A percentile compares a stretch with the other conserved stretches of the same genome.
These are phyloP conservation scores for Emmelina monodactyla DNA, from an alignment of 2,888 invertebrate species.

Conservation along the genomic window DNA sequence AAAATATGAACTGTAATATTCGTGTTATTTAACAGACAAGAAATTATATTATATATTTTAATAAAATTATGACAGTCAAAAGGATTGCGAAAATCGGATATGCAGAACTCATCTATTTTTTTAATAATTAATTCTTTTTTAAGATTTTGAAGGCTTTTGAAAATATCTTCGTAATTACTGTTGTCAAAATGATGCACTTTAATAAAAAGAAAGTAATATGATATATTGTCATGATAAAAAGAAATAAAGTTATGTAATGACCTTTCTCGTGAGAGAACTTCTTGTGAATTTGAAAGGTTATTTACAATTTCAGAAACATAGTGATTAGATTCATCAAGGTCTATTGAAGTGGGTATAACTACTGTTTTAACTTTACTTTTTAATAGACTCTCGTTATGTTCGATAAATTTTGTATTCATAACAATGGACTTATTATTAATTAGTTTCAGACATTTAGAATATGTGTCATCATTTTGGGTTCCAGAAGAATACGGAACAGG, in stretches of 20 bases:
- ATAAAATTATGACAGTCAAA: slow-evolving; percentile 1
- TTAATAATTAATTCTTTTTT: background rate
- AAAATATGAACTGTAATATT: background rate
- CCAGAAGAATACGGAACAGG: too few relatives aligned
- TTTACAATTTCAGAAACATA: slow-evolving; percentile 15
- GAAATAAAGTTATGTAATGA: background rate
- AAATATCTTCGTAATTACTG: slow-evolving; percentile 2
- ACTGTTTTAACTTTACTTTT: slow-evolving; percentile 10
- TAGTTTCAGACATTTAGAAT: too few relatives aligned
- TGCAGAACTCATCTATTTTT: background rate
- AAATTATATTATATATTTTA: slow-evolving; percentile 6
- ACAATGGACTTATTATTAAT: too few relatives aligned
- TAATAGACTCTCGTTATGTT: slow-evolving; percentile 13
- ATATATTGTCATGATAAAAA: slow-evolving; percentile 2
- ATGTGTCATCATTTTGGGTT: too few relatives aligned
- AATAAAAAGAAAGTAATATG: slow-evolving; percentile 10
- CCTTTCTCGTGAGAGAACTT: slow-evolving; percentile 2
- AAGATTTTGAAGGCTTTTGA: background rate
- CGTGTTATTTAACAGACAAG: slow-evolving; percentile 1
- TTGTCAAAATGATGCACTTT: slow-evolving; percentile 9
- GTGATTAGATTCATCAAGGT: slow-evolving; percentile 19
- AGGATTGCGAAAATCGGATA: slow-evolving; percentile 2
- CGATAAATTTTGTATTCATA: slow-evolving; percentile 15
- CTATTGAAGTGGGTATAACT: slow-evolving; percentile 18
- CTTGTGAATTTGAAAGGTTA: slow-evolving; percentile 2